These are phyloP conservation scores for Melanostoma scalare DNA, from an alignment of 2,888 invertebrate species.

Conservation along the genomic window DNA sequence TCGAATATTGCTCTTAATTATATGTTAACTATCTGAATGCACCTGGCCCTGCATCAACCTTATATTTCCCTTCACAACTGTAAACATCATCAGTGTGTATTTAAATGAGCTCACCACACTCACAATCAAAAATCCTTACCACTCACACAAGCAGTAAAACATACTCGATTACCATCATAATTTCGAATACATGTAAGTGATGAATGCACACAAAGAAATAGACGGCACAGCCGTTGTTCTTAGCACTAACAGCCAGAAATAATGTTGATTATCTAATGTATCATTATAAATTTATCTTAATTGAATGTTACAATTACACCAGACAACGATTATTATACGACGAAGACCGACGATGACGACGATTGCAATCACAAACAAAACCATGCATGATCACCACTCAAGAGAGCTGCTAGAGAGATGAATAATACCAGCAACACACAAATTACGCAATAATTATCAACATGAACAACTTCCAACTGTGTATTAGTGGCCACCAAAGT, in stretches of 20 bases:
- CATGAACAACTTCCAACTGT: constrained; percentile 52
- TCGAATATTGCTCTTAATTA: constrained; percentile 27
- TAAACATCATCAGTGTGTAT: constrained; percentile 32
- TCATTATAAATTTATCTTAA: constrained; percentile 69
- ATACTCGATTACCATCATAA: constrained; percentile 38
- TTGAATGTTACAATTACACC: constrained; percentile 68
- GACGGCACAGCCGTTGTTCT: constrained; percentile 21
- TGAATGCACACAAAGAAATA: background rate
- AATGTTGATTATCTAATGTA: constrained; percentile 68
- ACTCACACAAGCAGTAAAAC: constrained; percentile 5
- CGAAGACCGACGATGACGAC: background rate
- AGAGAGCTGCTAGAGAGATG: constrained; percentile 22
- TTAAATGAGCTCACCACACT: constrained; percentile 50
- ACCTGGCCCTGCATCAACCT: constrained; percentile 7
- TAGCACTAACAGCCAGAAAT: constrained; percentile 58
- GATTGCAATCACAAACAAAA: constrained; percentile 52
- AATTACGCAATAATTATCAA: constrained; percentile 73
- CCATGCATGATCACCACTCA: constrained; percentile 60
- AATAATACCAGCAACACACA: constrained; percentile 59
- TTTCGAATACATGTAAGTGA: constrained; percentile 18
- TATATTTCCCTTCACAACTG: constrained; percentile 29
- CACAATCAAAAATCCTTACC: constrained; percentile 8
- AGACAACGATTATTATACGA: constrained; percentile 17
- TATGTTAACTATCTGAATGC: background rate
- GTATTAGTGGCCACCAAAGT: constrained; percentile 60